Evolutionary conservation across 1,140 invertebrate genomes (phyloP).

Genomic region (Lepidostoma basale): DNA sequence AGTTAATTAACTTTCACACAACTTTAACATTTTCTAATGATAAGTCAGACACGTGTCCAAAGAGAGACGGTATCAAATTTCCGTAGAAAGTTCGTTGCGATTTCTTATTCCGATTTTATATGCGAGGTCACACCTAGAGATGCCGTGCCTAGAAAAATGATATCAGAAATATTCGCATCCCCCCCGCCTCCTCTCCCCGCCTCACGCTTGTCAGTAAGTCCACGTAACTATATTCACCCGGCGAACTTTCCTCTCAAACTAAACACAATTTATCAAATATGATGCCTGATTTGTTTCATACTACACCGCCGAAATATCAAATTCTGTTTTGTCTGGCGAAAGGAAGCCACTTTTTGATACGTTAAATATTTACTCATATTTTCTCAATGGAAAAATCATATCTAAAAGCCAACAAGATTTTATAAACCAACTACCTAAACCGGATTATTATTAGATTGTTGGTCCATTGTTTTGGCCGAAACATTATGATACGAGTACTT

Average conservation of each 20-base stretch:
- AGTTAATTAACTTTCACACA: neutral
- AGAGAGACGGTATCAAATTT: neutral
- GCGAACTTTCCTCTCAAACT: neutral
- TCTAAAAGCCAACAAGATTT: neutral
- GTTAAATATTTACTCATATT: neutral
- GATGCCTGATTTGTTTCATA: neutral
- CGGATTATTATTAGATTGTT: too few relatives aligned
- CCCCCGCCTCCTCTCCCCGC: neutral
- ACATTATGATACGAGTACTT: too few relatives aligned
- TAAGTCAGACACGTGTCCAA: neutral
- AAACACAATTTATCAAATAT: conserved; percentile 22
- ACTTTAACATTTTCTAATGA: neutral
- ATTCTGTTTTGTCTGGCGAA: neutral
- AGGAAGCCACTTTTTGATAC: neutral
- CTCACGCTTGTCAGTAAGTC: neutral
- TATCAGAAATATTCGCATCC: conserved; percentile 5
- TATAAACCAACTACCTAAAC: too few relatives aligned
- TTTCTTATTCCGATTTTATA: conserved; percentile 7
- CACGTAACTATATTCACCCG: conserved; percentile 5
- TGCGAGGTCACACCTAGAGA: conserved; percentile 1
- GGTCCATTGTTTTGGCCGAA: too few relatives aligned
- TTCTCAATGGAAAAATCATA: neutral
- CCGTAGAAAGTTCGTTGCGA: neutral
- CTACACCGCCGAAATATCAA: neutral
- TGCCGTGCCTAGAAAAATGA: conserved; percentile 7